Conservation (phyloP, 2,113 vertebrate genomes). For the Grus americana region DNA sequence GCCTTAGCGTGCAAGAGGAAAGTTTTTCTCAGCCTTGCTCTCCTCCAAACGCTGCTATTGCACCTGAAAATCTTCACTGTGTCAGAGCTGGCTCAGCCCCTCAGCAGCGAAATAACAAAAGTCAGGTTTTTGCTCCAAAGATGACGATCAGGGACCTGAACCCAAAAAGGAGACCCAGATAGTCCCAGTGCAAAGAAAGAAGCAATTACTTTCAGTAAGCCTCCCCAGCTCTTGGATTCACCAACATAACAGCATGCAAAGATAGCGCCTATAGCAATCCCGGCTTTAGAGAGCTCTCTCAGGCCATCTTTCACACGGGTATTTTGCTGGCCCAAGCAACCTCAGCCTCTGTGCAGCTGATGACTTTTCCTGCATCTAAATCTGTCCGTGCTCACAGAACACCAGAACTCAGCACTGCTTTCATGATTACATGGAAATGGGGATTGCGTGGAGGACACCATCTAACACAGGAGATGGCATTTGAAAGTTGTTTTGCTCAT, state of each 20-base stretch:
- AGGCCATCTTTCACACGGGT: not conserved
- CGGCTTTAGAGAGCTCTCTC: not conserved
- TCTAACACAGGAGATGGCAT: not conserved
- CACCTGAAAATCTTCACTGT: not conserved
- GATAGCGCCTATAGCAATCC: not conserved
- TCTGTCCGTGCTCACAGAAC: accelerated
- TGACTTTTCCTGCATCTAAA: not conserved
- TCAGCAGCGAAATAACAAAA: not conserved
- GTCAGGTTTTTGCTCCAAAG: not conserved
- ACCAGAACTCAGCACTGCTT: not conserved
- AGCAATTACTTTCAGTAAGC: not conserved
- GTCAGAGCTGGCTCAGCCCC: not conserved
- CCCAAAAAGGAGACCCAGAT: not conserved
- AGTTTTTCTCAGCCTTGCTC: not conserved
- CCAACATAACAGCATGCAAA: not conserved
- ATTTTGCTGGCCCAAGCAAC: not conserved
- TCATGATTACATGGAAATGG: not conserved
- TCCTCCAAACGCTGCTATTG: not conserved
- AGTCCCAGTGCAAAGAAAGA: not conserved
- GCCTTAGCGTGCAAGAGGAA: not conserved
- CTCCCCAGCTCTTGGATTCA: not conserved
- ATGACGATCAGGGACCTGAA: not conserved
- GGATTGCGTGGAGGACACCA: not conserved
- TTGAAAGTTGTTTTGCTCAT: not conserved
- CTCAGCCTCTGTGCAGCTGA: not conserved